Conservation (phyloP, 2,113 vertebrate genomes). For the Chauna torquata region DNA sequence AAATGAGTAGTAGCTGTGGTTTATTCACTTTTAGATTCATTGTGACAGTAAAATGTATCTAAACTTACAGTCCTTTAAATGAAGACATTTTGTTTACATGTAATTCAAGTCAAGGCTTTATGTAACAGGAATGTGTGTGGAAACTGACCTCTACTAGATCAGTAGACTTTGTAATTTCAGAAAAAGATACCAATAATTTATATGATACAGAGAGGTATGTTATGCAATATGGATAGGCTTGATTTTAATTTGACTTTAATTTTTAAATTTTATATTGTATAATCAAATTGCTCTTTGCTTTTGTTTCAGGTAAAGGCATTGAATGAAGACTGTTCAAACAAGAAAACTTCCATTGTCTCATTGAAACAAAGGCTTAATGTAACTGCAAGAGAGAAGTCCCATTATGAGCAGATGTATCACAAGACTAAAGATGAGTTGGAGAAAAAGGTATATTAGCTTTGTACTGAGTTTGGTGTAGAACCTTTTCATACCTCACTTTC, state of each 20-base stretch:
- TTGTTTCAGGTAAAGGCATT: conserved; percentile 82
- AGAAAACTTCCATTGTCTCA: conserved; percentile 85
- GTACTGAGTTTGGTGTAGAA: neutral
- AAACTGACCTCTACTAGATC: neutral
- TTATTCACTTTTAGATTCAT: neutral
- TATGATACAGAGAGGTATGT: neutral
- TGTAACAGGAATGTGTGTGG: neutral
- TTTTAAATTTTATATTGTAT: conserved; percentile 3
- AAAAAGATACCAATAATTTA: neutral
- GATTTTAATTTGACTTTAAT: neutral
- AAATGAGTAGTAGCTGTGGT: neutral
- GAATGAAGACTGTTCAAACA: conserved; percentile 86
- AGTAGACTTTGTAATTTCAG: neutral
- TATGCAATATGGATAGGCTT: neutral
- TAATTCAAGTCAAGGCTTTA: neutral
- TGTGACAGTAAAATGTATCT: neutral
- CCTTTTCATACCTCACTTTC: neutral
- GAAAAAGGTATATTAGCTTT: conserved; percentile 81
- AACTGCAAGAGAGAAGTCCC: conserved; percentile 82
- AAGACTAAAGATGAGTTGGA: conserved; percentile 84
- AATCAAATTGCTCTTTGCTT: neutral
- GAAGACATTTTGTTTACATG: neutral
- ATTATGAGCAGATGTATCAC: conserved; percentile 80
- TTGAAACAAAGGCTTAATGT: conserved; percentile 86
- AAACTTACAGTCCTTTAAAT: neutral